Percentiles rank a stretch among this genome's conserved stretches.
Conservation (phyloP, 2,888 invertebrate genomes). For the Agrochola circellaris region DNA sequence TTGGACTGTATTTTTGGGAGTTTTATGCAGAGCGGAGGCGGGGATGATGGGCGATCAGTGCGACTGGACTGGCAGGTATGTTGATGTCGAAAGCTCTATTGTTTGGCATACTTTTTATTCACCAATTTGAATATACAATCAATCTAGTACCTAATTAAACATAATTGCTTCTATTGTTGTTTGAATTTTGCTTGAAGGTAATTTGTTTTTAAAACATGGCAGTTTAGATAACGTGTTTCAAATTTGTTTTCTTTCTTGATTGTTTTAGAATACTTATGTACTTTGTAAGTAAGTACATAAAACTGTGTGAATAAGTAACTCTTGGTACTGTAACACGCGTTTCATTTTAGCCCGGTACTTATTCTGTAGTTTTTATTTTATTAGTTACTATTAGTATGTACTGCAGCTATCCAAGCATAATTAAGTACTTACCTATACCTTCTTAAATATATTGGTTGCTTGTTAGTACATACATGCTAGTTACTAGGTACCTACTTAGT, state of each 20-base stretch:
- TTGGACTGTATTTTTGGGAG: slow-evolving; percentile 85
- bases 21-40: slow-evolving; percentile 87
- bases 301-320: slow-evolving; percentile 6
- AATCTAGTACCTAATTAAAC: slow-evolving; percentile 42
- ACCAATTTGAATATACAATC: slow-evolving; percentile 43
- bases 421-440: background rate
- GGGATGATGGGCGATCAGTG: slow-evolving; percentile 92
- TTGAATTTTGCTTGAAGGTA: slow-evolving; percentile 14
- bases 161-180: slow-evolving; percentile 33
- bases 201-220: background rate
- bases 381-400: background rate
- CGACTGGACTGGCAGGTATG: slow-evolving; percentile 93
- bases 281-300: no score
- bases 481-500: background rate
- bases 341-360: background rate
- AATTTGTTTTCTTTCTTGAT: background rate
- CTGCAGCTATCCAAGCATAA: background rate
- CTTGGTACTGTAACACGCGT: no score
- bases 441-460: background rate
- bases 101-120: slow-evolving; percentile 69
- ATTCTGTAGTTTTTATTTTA: no score
- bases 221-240: background rate
- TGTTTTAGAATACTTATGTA: background rate
- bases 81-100: slow-evolving; percentile 72
- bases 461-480: background rate